Base-by-base conservation (phyloP, 2,113 vertebrate species). In the Eudyptes chrysolophus region DNA sequence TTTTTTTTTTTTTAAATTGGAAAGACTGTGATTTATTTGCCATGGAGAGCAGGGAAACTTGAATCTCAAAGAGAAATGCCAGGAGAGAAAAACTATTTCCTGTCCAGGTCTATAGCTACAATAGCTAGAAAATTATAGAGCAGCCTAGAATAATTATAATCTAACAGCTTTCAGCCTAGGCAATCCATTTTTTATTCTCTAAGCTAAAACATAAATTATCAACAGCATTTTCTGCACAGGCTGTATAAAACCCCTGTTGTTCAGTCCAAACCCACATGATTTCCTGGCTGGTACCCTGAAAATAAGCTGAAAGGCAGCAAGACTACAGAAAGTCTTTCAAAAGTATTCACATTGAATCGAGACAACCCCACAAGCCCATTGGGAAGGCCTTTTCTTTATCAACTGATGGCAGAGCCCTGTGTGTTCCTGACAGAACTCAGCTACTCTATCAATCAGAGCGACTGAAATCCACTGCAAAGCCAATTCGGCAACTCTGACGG, bases 141-240 rank as follows among this genome's bases (percentile, higher is more conserved):
- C 29, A 85, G 54, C 22, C 34, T 49, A 72, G 36, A 91, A 54
- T 82, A 92, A 94, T 95, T 87, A 92, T 74, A 21, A 76, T 36
- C 34, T 52, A 86, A 57, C 75, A 93, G 62, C 71, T 83, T 90
- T n/a, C 62, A 96, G 81, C 34, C 24, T 57, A 76, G 66, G 62
- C 66, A 90, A 69, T 72, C 34, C 9, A 69, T 57, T 92, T 96
- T 96, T 92, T 72, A 79, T 72, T 90, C 54, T 90, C 36, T 49
- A 71, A 94, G n/a, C 24, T 48, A 90, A 96, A 93, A 38, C 54
- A 81, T 66, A 88, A 84, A 96, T 92, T 87, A 89, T 21, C 32
- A 85, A 64, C 21, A 42, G 32, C 20, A 54, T 84, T 93, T 96
- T 92, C 38, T 84, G 26, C 51, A 69, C 9, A 68, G n/a, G 51